These are phyloP conservation scores for Auanema sp. DNA, from an alignment of 2,888 invertebrate species.

Conservation along the genomic window DNA sequence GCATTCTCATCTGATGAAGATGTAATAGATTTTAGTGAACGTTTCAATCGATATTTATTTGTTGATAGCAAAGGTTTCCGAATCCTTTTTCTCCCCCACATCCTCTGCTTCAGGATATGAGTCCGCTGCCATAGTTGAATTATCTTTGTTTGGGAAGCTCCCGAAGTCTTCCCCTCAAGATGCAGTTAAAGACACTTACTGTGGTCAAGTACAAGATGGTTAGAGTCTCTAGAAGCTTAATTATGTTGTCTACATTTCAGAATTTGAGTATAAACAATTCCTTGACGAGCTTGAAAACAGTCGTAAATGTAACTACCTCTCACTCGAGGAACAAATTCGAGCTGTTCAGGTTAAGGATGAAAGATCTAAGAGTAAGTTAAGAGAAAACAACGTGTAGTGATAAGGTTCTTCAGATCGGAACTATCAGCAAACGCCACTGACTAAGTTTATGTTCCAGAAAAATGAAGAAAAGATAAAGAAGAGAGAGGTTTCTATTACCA, in stretches of 20 bases:
- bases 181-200: slow-evolving; percentile 12
- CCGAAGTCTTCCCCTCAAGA: slow-evolving; percentile 12
- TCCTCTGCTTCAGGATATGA: slow-evolving; percentile 6
- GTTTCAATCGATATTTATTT: slow-evolving; percentile 21
- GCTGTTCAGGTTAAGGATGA: slow-evolving; percentile 7
- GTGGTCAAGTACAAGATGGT: slow-evolving; percentile 21
- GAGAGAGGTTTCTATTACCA: background rate
- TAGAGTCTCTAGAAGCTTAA: background rate
- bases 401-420: slow-evolving; percentile 5
- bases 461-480: slow-evolving; percentile 9
- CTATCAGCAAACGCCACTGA: slow-evolving; percentile 17
- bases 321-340: slow-evolving; percentile 19
- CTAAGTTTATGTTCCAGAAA: slow-evolving; percentile 8
- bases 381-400: background rate
- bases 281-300: slow-evolving; percentile 14
- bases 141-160: slow-evolving; percentile 12
- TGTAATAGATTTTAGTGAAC: slow-evolving; percentile 14
- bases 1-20: slow-evolving; percentile 13
- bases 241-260: background rate
- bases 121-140: slow-evolving; percentile 17
- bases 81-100: background rate
- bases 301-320: slow-evolving; percentile 3
- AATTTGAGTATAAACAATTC: slow-evolving; percentile 15
- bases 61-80: slow-evolving; percentile 16
- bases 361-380: background rate